phyloP scores from a whole-genome alignment of 2,113 vertebrate species.

The Chamaea fasciata region DNA sequence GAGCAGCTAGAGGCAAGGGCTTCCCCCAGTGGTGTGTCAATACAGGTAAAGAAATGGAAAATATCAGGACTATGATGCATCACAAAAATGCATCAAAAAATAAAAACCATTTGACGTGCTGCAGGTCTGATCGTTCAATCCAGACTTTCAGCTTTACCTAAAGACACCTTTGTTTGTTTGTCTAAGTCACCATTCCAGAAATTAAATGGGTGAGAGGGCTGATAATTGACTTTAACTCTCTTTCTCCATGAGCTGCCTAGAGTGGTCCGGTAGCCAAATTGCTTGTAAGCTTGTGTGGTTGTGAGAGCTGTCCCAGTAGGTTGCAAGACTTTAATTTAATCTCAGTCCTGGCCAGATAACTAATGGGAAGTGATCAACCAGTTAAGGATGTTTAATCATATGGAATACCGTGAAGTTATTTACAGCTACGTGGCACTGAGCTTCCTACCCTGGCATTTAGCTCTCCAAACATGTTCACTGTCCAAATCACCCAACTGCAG shows the following conservation, averaged over 20 bases:
- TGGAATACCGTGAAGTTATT: neutral
- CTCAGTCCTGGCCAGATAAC: neutral
- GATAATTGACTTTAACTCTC: neutral
- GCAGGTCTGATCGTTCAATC: neutral
- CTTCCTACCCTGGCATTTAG: neutral
- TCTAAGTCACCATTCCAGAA: neutral
- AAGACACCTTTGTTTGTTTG: neutral
- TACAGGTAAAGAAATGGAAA: neutral
- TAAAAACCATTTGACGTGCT: neutral
- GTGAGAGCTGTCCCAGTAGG: neutral
- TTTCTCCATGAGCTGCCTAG: neutral
- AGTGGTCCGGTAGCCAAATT: neutral
- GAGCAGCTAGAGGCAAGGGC: neutral
- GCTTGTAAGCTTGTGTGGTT: neutral
- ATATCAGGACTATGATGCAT: neutral
- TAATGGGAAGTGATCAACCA: slow-evolving; percentile 1
- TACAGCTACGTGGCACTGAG: neutral
- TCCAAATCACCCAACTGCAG: neutral
- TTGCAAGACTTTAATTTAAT: slow-evolving; percentile 4
- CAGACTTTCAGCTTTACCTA: neutral
- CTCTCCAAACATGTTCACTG: neutral
- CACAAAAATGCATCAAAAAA: neutral
- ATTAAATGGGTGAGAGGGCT: neutral
- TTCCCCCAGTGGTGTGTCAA: neutral
- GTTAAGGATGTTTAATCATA: slow-evolving; percentile 13